Conservation (phyloP, 2,797 vertebrate species). For the Microctenopoma stevenorrisi region DNA sequence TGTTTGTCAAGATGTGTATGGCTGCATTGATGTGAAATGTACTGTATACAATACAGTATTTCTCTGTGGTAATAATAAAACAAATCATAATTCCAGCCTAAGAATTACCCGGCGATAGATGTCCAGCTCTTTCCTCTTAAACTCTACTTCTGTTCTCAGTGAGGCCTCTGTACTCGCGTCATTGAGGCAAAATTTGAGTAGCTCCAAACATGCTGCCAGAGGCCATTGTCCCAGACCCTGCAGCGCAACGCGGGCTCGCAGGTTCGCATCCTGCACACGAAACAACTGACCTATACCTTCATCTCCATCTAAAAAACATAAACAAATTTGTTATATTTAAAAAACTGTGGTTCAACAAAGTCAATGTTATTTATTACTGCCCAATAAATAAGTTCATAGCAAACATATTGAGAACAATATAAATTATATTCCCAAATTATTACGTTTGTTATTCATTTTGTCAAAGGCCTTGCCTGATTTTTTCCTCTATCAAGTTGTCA, state of each 20-base stretch:
- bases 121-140: conserved; percentile 87
- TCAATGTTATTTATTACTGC: neutral
- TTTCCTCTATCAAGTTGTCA: no score
- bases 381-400: no score
- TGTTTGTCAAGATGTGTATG: neutral
- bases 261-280: conserved; percentile 83
- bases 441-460: no score
- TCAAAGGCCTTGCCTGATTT: neutral
- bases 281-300: conserved; percentile 88
- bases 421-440: no score
- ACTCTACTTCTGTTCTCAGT: conserved; percentile 82
- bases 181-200: conserved; percentile 91
- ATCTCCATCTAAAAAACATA: conserved; percentile 73
- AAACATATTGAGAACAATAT: no score
- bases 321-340: neutral
- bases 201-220: conserved; percentile 87
- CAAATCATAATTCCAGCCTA: neutral
- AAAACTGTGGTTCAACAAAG: neutral
- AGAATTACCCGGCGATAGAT: conserved; percentile 89
- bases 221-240: conserved; percentile 90
- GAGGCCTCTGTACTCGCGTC: conserved; percentile 76
- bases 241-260: conserved; percentile 88
- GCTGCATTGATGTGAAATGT: neutral
- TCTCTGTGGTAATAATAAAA: neutral
- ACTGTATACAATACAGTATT: neutral